Base-by-base conservation (phyloP, 1,140 invertebrate species). In the Stenopsyche tienmushanensis region DNA sequence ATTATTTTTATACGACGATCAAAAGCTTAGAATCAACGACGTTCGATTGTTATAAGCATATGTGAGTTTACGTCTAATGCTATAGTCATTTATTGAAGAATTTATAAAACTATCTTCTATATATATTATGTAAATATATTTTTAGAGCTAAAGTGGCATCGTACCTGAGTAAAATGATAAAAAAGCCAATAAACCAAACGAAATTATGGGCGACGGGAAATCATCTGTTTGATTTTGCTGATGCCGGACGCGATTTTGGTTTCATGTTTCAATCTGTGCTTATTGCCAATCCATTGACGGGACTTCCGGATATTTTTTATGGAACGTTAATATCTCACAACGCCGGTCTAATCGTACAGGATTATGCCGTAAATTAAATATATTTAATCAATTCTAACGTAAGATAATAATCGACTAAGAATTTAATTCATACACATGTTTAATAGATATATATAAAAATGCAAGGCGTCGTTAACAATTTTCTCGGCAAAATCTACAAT, bases 1-100 rank as follows among this genome's bases (percentile, higher is more conserved):
- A 88, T 72, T 90, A 85, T 72, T 90, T 87, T 79, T 87, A 88
- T 64, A 86, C 87, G 0, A 89, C 86, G 3, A 76, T 90, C 17
- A 87, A 86, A 54, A 89, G 86, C 45, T 76, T 89, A 68, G 83
- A 87, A 54, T 80, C 81, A 18, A 87, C 85, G 0, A 86, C 84
- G 0, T 85, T 82, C 72, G 85, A 85, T 1, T 88, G 86, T 71
- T 86, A 84, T 67, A 75, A 77, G 50, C 76, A 83, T 59, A 74
- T 87, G 86, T 86, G 78, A 81, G 81, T 76, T 10, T 29, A 41
- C 39, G 15, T 53, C 2, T 49, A 49, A 49, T 49, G 13, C 9
- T 20, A 49, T 45, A 45, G 13, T 45, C 23, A 52, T 26, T 9
- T 20, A 53, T 53, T 55, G 15, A 24, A 17, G 3, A 2, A 0